These are phyloP conservation scores for Argyresthia goedartella DNA, from an alignment of 2,888 invertebrate species.

Conservation along the genomic window DNA sequence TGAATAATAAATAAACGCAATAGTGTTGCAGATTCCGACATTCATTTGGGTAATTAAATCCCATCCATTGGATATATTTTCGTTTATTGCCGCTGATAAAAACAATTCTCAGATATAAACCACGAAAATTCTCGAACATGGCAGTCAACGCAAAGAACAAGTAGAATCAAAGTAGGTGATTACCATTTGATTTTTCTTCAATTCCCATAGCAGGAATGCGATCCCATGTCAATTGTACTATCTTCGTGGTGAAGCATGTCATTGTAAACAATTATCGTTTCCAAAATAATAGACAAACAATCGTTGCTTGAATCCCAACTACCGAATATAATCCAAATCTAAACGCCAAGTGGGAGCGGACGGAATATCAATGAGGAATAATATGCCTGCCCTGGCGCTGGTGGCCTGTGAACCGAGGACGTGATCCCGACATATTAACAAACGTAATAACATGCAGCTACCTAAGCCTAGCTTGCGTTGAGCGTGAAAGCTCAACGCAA, in stretches of 20 bases:
- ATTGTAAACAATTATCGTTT: conserved; percentile 1
- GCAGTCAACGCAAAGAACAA: too few relatives aligned
- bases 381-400: conserved; percentile 34
- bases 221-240: too few relatives aligned
- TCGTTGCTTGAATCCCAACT: conserved; percentile 29
- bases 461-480: background rate
- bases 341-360: conserved; percentile 53
- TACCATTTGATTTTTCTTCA: too few relatives aligned
- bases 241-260: too few relatives aligned
- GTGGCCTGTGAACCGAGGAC: conserved; percentile 65
- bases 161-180: too few relatives aligned
- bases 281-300: background rate
- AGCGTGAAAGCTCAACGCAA: background rate
- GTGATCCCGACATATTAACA: conserved; percentile 63
- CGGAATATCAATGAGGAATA: conserved; percentile 57
- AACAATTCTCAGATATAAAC: background rate
- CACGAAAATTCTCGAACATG: too few relatives aligned
- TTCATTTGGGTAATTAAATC: background rate
- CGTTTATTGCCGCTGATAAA: background rate
- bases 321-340: conserved; percentile 67
- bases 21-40: background rate
- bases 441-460: conserved; percentile 40
- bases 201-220: too few relatives aligned
- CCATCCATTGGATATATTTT: background rate
- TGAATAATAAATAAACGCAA: background rate